phyloP scores from a whole-genome alignment of 2,797 vertebrate genomes.

The Danio choprae region DNA sequence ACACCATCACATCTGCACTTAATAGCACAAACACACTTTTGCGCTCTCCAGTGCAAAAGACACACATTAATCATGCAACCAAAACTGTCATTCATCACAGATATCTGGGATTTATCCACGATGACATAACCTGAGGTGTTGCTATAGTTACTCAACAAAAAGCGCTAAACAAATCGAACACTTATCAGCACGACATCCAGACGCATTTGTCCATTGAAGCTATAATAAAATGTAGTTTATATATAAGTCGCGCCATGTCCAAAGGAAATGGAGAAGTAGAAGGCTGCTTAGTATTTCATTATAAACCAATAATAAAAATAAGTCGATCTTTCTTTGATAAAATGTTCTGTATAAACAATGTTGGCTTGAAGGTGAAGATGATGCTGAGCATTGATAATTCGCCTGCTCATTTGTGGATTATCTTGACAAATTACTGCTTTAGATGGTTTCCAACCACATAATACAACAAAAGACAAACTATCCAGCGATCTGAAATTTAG shows the following conservation, averaged over 20 bases:
- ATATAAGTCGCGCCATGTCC: neutral
- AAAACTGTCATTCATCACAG: conserved; percentile 50
- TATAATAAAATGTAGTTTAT: conserved; percentile 31
- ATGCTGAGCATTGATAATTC: neutral
- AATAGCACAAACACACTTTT: conserved; percentile 57
- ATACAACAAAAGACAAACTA: conserved; percentile 12
- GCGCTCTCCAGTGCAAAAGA: conserved; percentile 46
- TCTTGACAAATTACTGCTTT: neutral
- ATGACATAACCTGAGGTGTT: conserved; percentile 23
- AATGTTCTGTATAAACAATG: neutral
- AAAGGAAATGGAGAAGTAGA: neutral
- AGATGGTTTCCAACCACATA: neutral
- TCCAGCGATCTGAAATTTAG: neutral
- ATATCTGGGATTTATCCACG: conserved; percentile 44
- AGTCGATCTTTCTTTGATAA: neutral
- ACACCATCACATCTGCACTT: conserved; percentile 65
- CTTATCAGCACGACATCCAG: neutral
- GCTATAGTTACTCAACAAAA: conserved; percentile 44
- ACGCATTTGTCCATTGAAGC: conserved; percentile 11
- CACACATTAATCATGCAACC: conserved; percentile 62
- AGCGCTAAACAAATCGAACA: conserved; percentile 18
- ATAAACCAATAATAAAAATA: neutral
- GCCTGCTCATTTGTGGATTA: neutral
- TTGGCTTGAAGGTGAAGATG: neutral
- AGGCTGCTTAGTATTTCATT: neutral